Evolutionary conservation across 2,888 invertebrate species (phyloP).

Genomic region (Hoplodrina blanda): DNA sequence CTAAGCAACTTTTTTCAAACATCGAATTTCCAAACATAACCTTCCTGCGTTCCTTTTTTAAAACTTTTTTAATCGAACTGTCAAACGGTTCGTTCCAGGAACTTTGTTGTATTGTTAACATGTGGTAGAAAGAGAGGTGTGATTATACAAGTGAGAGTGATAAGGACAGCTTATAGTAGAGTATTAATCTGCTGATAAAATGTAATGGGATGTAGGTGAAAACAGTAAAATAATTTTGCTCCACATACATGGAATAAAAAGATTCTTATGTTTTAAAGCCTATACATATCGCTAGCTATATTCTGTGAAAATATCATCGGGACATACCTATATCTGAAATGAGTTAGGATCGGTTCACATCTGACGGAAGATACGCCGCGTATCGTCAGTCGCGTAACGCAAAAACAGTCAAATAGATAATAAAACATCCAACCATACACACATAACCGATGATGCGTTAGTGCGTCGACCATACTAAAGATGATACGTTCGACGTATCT

Average conservation of each 20-base stretch:
- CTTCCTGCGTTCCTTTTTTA: constrained; percentile 3
- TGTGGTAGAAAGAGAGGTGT: constrained; percentile 20
- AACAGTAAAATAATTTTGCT: constrained; percentile 16
- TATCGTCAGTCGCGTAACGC: too few species aligned
- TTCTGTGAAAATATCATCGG: too few species aligned
- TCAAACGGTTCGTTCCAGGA: constrained; percentile 58
- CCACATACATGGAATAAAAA: neutral
- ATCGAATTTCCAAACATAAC: constrained; percentile 27
- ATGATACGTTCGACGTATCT: too few species aligned
- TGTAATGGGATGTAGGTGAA: constrained; percentile 17
- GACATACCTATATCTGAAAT: too few species aligned
- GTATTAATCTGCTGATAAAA: constrained; percentile 23
- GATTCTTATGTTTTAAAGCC: neutral
- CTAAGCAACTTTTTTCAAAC: neutral
- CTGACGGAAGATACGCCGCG: too few species aligned
- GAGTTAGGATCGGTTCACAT: too few species aligned
- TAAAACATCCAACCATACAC: too few species aligned
- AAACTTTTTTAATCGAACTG: constrained; percentile 44
- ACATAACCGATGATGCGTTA: too few species aligned
- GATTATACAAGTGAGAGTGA: constrained; percentile 15
- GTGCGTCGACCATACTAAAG: too few species aligned
- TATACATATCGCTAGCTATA: too few species aligned
- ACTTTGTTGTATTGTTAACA: constrained; percentile 50
- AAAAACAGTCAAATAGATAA: too few species aligned
- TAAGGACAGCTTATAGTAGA: constrained; percentile 26